Evolutionary conservation across 1,140 invertebrate species (phyloP), one percentile per base, ranked within the genome.

Genomic region (Brachionus sp.): DNA sequence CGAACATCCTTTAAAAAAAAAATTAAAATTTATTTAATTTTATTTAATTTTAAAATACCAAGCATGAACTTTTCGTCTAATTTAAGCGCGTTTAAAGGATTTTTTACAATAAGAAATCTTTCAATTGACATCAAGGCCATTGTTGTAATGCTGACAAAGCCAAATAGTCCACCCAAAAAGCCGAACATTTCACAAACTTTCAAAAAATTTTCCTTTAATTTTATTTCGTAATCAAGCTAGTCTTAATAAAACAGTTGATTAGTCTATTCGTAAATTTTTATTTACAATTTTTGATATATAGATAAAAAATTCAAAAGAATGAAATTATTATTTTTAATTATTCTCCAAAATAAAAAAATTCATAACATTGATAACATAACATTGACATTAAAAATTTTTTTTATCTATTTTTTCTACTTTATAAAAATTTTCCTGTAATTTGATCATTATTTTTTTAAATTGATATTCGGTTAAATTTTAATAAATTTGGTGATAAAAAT

Each of bases 101-200:
- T 57, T 46, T 70, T 66, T 4, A 82, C 80, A 16, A 66, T 57
- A 2, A 66, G 33, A 7, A 68, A 68, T 12, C 80, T 16, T 19
- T 66, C 57, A 5, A 82, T 44, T 19, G 62, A 46, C 57, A 82
- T 82, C 10, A 44, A 44, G 16, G 66, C 42, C 80, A 82, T 68
- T 66, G 80, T 82, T 44, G 57, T 57, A 10, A 82, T 82, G 35
- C 42, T 66, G 10, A 66, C 39, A 53, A 82, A 66, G 33, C 80
- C 80, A 50, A 82, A 82, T 33, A 82, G 16, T 19, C 80, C 80
- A 25, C 57, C 80, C 16, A 46, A 33, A 44, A 82, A 35, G 19
- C 57, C 57, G 23, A 68, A 82, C 23, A 82, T 39, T 33, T 66
- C 5, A 53, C 80, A 82, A 0, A 23, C 78, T 66, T 39, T n/a